These are phyloP conservation scores for Drepanosiphum platanoidis DNA, from an alignment of 2,888 invertebrate species.

Conservation along the genomic window DNA sequence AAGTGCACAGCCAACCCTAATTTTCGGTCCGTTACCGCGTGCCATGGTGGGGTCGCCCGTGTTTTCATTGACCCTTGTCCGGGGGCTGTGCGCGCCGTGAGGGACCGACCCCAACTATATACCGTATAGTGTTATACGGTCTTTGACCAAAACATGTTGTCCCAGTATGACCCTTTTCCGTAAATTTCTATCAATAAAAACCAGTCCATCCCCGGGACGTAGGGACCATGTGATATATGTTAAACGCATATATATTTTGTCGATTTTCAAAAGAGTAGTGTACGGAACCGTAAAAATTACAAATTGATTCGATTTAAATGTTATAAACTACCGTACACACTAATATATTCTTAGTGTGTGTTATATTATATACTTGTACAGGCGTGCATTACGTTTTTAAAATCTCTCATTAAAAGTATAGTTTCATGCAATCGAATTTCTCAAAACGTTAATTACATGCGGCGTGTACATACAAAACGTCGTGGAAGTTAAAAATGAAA, in stretches of 20 bases:
- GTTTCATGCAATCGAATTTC: too few species aligned
- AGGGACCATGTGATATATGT: not conserved
- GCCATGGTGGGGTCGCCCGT: conserved; percentile 49
- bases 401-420: too few species aligned
- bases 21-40: conserved; percentile 16
- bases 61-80: conserved; percentile 62
- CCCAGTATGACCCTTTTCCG: conserved; percentile 13
- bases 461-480: too few species aligned
- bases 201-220: not conserved
- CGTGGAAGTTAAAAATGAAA: too few species aligned
- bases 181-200: conserved; percentile 46
- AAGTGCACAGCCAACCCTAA: conserved; percentile 46
- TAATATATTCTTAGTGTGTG: too few species aligned
- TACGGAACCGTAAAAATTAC: not conserved
- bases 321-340: not conserved
- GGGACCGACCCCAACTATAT: conserved; percentile 47
- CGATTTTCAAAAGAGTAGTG: not conserved
- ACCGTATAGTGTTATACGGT: not conserved
- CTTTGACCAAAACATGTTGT: conserved; percentile 51
- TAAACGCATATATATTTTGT: not conserved
- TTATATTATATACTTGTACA: too few species aligned
- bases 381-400: too few species aligned
- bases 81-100: conserved; percentile 7
- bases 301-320: conserved; percentile 18
- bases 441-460: too few species aligned